Base-by-base conservation (phyloP, 1,140 invertebrate species). In the Octopus bimaculoides region DNA sequence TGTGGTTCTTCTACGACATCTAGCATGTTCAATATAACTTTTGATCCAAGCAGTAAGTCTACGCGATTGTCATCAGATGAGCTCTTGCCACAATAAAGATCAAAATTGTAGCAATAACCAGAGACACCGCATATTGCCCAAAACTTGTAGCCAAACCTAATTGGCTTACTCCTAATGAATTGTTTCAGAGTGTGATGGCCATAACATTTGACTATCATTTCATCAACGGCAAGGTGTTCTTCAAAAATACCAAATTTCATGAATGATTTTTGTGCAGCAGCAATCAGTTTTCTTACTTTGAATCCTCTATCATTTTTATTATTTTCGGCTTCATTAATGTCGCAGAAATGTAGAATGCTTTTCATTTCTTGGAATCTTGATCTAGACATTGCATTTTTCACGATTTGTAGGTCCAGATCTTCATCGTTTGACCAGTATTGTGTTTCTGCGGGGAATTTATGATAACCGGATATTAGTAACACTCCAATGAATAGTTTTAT, bases 381-480 rank as follows among this genome's bases (percentile, higher is more conserved):
- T 74, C 20, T 74, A 74, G 9, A 74, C 8, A 74, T 61, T 61
- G 20, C 73, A 74, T 20, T 74, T 74, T 74, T 74, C 8, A 74
- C 8, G 8, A 74, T 74, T 20, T 17, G 41, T 8, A 74, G 8
- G 41, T 41, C 20, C 41, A 74, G 9, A 74, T 74, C 73, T 74
- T 74, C 73, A 17, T 74, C 20, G 41, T 74, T 74, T 74, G n/a
- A n/a, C n/a, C n/a, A n/a, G n/a, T n/a, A n/a, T n/a, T n/a, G 73
- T 74, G 17, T 74, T 20, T 74, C 73, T 74, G 73, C 7, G 8
- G 20, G 20, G 8, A 74, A 20, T 20, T 74, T 20, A 74, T 74
- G 73, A 74, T 20, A 74, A 74, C 20, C 41, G 8, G 73, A 74
- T 20, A 74, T 61, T 61, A 61, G 7, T 20, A 74, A 74, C 14